A percentile compares a stretch with the other conserved stretches of the same genome.
Conservation (phyloP, 2,113 vertebrate genomes). For the Indicator indicator region DNA sequence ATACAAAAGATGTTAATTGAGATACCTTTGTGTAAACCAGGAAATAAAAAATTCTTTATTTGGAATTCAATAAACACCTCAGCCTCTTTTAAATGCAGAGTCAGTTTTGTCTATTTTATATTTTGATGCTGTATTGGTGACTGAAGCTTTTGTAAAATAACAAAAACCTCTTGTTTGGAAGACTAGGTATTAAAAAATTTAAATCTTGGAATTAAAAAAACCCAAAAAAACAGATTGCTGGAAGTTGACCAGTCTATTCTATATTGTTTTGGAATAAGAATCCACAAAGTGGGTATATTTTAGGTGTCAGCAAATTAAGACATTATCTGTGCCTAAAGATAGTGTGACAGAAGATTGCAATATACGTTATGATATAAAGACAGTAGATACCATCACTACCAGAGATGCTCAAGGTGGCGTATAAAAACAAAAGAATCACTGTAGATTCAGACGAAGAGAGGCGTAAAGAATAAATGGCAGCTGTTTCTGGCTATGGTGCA, state of each 20-base stretch:
- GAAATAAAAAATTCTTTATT: slow-evolving; percentile 1
- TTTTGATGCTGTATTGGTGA: not conserved
- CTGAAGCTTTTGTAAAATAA: not conserved
- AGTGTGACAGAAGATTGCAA: not conserved
- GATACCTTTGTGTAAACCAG: not conserved
- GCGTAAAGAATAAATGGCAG: not conserved
- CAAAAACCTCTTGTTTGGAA: not conserved
- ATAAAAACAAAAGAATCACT: not conserved
- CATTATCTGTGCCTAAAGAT: not conserved
- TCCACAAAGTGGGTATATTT: not conserved
- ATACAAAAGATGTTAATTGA: slow-evolving; percentile 15
- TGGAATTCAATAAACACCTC: slow-evolving; percentile 42
- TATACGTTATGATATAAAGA: not conserved
- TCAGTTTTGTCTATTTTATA: slow-evolving; percentile 18
- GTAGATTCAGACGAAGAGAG: not conserved
- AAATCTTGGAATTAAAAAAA: too few relatives aligned
- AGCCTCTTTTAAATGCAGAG: slow-evolving; percentile 25
- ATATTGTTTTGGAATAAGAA: not conserved
- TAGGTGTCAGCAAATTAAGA: not conserved
- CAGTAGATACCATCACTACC: not conserved
- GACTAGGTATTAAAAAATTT: not conserved
- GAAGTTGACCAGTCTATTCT: not conserved
- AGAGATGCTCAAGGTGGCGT: not conserved
- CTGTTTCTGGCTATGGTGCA: accelerated
- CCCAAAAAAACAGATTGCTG: not conserved